phyloP scores from a whole-genome alignment of 2,797 vertebrate genomes.

The Tragopan temminckii region DNA sequence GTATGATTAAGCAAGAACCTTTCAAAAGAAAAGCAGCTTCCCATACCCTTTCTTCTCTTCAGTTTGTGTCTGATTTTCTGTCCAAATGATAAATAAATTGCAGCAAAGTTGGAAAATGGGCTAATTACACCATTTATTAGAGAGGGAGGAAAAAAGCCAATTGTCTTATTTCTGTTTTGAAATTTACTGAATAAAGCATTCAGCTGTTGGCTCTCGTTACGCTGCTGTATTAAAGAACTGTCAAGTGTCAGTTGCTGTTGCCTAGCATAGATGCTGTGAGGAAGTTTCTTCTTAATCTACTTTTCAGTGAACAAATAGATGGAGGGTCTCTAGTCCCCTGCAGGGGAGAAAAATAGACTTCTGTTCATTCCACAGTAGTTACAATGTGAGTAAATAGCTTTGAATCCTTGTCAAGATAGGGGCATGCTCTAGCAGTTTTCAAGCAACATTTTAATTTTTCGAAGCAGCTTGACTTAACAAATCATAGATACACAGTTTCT shows the following conservation, averaged over 20 bases:
- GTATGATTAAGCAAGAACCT: not conserved
- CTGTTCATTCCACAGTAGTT: not conserved
- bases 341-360: not conserved
- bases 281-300: not conserved
- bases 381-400: slow-evolving; percentile 10
- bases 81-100: slow-evolving; percentile 31
- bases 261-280: not conserved
- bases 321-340: not conserved
- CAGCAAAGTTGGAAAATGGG: not conserved
- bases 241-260: not conserved
- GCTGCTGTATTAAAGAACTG: not conserved
- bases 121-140: not conserved
- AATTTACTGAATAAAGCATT: not conserved
- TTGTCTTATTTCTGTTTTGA: slow-evolving; percentile 17
- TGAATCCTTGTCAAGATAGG: not conserved
- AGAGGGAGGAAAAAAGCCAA: not conserved
- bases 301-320: not conserved
- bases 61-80: slow-evolving; percentile 5
- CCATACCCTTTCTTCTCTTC: not conserved
- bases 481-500: not conserved
- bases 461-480: not conserved
- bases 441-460: not conserved
- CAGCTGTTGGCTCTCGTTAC: not conserved
- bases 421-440: not conserved
- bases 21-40: slow-evolving; percentile 1